Conservation (phyloP, 2,113 vertebrate genomes). For the Physeter macrocephalus region DNA sequence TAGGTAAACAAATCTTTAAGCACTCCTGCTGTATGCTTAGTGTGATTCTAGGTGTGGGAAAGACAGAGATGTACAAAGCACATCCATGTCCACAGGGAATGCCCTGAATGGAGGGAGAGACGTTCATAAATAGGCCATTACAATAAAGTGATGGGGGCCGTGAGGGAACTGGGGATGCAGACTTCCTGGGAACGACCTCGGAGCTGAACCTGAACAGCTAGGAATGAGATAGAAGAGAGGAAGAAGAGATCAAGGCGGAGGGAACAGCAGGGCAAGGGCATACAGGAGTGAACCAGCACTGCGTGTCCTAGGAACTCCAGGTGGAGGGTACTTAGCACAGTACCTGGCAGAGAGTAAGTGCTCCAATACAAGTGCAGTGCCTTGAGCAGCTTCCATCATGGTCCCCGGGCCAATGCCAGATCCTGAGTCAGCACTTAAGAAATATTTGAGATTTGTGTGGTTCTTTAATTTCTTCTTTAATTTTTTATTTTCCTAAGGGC, state of each 20-base stretch:
- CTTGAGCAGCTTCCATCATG: fast-evolving
- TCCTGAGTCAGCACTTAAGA: neutral
- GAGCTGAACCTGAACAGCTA: neutral
- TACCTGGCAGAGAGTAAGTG: neutral
- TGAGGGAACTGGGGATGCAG: neutral
- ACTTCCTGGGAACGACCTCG: neutral
- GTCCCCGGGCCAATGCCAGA: neutral
- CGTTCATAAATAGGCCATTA: neutral
- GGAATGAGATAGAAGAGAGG: neutral
- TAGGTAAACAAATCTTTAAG: neutral
- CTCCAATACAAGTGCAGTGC: neutral
- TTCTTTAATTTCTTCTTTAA: neutral
- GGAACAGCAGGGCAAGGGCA: neutral
- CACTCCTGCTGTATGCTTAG: neutral
- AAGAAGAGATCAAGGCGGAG: neutral
- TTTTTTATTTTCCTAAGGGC: neutral
- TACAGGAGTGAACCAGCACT: neutral
- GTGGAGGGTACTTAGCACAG: neutral
- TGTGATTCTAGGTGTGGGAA: neutral
- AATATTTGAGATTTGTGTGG: neutral
- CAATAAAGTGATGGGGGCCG: fast-evolving
- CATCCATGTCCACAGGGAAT: neutral
- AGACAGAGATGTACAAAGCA: no score
- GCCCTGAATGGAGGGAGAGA: neutral
- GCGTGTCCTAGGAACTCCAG: no score